phyloP scores from a whole-genome alignment of 2,888 invertebrate species.

The Polia nebulosa region DNA sequence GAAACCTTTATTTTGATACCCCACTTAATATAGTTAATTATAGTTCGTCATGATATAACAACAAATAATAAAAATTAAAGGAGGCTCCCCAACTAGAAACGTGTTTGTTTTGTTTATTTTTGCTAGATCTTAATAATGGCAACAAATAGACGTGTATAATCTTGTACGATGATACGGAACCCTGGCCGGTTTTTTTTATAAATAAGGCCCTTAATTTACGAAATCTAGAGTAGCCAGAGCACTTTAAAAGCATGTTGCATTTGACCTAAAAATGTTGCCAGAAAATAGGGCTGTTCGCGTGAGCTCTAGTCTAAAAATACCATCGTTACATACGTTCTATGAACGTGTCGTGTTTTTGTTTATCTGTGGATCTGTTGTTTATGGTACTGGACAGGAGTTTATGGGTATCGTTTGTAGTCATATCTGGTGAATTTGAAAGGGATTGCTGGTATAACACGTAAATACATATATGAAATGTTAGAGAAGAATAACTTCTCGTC shows the following conservation, averaged over 20 bases:
- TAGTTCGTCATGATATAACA: too few relatives aligned
- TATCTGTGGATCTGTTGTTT: conserved; percentile 33
- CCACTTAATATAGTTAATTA: too few relatives aligned
- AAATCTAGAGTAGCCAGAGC: background rate
- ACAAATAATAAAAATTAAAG: too few relatives aligned
- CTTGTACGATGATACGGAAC: too few relatives aligned
- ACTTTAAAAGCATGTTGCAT: conserved; percentile 32
- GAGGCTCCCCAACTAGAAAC: too few relatives aligned
- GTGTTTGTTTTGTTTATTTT: too few relatives aligned
- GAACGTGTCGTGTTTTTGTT: conserved; percentile 32
- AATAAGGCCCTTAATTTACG: too few relatives aligned
- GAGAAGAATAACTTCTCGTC: background rate
- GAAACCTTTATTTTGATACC: too few relatives aligned
- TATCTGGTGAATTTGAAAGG: background rate
- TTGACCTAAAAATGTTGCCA: conserved; percentile 55
- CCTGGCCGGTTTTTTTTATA: too few relatives aligned
- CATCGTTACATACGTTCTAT: conserved; percentile 16
- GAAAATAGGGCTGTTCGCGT: conserved; percentile 32
- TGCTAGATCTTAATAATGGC: too few relatives aligned
- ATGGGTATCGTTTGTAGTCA: conserved; percentile 15
- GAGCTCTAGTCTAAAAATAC: conserved; percentile 38
- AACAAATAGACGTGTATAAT: too few relatives aligned
- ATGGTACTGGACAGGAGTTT: conserved; percentile 22
- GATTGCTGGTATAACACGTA: background rate
- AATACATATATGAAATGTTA: background rate